phyloP scores from a whole-genome alignment of 2,888 invertebrate species.

The Agriopis leucophaearia region DNA sequence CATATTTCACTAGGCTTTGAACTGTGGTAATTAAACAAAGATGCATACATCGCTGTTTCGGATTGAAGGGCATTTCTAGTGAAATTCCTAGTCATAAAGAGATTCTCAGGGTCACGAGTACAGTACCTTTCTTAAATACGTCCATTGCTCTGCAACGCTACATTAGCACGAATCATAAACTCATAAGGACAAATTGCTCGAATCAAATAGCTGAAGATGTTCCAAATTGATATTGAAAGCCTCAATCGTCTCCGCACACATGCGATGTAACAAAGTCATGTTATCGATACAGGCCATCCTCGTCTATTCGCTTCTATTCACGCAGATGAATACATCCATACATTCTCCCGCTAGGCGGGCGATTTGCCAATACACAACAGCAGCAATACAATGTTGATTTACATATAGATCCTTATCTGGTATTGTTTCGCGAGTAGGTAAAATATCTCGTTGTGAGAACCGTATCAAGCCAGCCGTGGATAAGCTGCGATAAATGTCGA shows the following conservation, averaged over 20 bases:
- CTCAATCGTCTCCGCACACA: conserved; percentile 27
- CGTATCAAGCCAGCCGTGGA: conserved; percentile 64
- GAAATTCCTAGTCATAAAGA: too few species aligned
- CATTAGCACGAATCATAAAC: conserved; percentile 24
- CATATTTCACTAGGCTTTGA: too few species aligned
- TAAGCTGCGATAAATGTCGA: conserved; percentile 73
- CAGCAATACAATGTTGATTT: conserved; percentile 53
- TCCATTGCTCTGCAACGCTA: not conserved
- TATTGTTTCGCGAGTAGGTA: conserved; percentile 55
- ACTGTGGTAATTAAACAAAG: too few species aligned
- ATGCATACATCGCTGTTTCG: too few species aligned
- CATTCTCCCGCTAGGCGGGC: conserved; percentile 27
- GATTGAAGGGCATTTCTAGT: too few species aligned
- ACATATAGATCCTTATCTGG: conserved; percentile 61
- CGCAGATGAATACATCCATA: conserved; percentile 32
- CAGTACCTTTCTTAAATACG: not conserved
- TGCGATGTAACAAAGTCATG: conserved; percentile 18
- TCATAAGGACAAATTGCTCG: conserved; percentile 31
- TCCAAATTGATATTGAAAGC: conserved; percentile 32
- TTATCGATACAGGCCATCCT: conserved; percentile 39
- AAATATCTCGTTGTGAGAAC: conserved; percentile 53
- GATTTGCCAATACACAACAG: conserved; percentile 50
- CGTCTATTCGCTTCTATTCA: conserved; percentile 33
- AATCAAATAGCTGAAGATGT: conserved; percentile 31
- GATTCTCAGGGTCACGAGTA: too few species aligned